Base-by-base conservation (phyloP, 2,113 vertebrate genomes). In the Triplophysa rosa region DNA sequence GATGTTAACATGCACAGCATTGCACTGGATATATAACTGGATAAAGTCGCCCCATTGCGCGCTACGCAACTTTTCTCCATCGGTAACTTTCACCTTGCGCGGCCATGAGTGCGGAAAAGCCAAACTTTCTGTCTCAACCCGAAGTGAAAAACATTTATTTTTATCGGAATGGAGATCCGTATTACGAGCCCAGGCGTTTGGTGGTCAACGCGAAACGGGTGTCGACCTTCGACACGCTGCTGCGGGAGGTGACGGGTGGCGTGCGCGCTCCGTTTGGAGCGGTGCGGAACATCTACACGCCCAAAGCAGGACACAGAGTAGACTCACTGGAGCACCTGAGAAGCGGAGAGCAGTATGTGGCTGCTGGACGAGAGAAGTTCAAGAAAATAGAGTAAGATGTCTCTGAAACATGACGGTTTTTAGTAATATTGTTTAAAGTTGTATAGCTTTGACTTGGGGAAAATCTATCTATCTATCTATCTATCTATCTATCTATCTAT, bases 301-400 rank as follows among this genome's bases (percentile, higher is more conserved):
- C 98, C 0, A 91, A 88, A 73, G 90, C 90, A 0, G 98, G 97
- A 0, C 96, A 97, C 87, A 94, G 93, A 29, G 92, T 99, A 83
- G 91, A 91, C 33, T 87, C 93, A 33, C 80, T 99, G 83, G 94
- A 98, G 23, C 92, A 94, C 68, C 92, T 99, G 59, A 93, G 91
- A 84, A 95, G 91, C 47, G 97, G 97, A n/a, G 94, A 96, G 89
- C 94, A 95, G 83, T 99, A 99, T 67, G 98, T 99, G 73, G 97
- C 97, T 4, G 97, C 95, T 5, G 98, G 97, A 71, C 92, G 83
- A 83, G 98, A 99, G 86, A 94, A 89, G 80, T 99, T 99, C 91
- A 98, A 97, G 87, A 96, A 94, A 80, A 88, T 99, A 65, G 95
- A 99, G 97, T 98, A 91, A 97, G 97, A 94, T 21, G 7, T 37